These are phyloP conservation scores for Tamandua tetradactyla DNA, from an alignment of 2,797 vertebrate genomes.

Conservation along the genomic window DNA sequence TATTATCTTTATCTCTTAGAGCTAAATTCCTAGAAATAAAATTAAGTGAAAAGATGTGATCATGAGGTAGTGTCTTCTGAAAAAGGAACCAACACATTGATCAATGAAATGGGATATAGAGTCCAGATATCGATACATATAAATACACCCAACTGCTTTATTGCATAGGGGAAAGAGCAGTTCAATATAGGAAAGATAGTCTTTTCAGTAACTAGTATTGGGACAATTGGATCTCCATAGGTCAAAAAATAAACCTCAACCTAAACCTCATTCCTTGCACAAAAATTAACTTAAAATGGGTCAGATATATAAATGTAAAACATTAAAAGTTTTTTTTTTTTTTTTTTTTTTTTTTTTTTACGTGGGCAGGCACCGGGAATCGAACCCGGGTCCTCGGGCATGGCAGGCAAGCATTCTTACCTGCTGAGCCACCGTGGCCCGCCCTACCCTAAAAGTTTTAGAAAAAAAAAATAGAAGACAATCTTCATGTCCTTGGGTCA, in stretches of 20 bases:
- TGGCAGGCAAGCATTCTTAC: too few species aligned
- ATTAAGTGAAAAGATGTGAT: constrained; percentile 31
- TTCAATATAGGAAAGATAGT: not conserved
- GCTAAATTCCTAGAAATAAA: constrained; percentile 16
- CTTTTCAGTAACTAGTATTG: not conserved
- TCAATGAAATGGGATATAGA: not conserved
- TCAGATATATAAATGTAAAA: not conserved
- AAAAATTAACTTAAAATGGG: not conserved
- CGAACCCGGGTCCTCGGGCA: too few species aligned
- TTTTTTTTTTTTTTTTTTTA: too few species aligned
- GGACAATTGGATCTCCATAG: not conserved
- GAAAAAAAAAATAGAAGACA: not conserved
- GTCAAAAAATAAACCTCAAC: not conserved
- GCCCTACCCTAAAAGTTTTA: not conserved
- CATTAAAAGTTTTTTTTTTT: too few species aligned
- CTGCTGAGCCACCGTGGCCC: too few species aligned
- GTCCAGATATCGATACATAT: not conserved
- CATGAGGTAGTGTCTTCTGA: not conserved
- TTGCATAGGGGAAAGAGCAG: not conserved
- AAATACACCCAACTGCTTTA: not conserved
- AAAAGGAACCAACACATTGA: not conserved
- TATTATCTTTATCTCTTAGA: constrained; percentile 15
- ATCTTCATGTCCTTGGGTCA: not conserved
- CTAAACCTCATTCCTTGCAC: not conserved
- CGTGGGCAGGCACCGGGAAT: too few species aligned